A percentile compares a stretch with the other conserved stretches of the same genome.
Conservation (phyloP, 1,140 invertebrate genomes). For the Mactra quadrangularis region DNA sequence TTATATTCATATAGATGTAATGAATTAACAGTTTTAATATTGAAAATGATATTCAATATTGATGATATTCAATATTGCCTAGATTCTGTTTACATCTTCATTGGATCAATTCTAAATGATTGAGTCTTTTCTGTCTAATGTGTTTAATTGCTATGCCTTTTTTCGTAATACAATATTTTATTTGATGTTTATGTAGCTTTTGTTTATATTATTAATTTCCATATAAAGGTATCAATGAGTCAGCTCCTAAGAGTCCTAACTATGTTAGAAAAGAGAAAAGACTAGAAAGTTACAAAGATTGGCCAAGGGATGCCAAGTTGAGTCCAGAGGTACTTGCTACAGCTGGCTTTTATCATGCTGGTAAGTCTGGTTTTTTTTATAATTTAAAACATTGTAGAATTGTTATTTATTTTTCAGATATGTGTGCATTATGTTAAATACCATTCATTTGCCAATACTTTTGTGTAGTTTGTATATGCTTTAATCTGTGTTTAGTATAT, state of each 20-base stretch:
- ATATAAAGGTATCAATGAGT: conserved; percentile 11
- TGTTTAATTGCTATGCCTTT: too few relatives aligned
- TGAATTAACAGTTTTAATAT: too few relatives aligned
- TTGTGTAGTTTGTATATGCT: background rate
- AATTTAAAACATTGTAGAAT: background rate
- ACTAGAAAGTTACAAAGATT: conserved; percentile 11
- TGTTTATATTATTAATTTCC: too few relatives aligned
- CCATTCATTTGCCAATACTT: background rate
- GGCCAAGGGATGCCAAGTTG: conserved; percentile 19
- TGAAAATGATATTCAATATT: too few relatives aligned
- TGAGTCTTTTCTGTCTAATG: too few relatives aligned
- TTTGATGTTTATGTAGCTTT: background rate
- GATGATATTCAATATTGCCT: too few relatives aligned
- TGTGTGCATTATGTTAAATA: background rate
- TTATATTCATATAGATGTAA: too few relatives aligned
- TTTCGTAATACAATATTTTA: too few relatives aligned
- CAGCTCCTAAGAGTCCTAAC: conserved; percentile 25
- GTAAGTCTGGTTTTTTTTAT: conserved; percentile 6
- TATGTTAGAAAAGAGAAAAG: conserved; percentile 14
- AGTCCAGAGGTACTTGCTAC: conserved; percentile 44
- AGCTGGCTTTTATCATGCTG: conserved; percentile 47
- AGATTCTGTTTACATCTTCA: too few relatives aligned
- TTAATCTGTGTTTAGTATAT: too few relatives aligned
- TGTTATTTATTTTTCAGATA: background rate
- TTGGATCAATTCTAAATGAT: too few relatives aligned